Base-by-base conservation (phyloP, 2,888 invertebrate genomes). In the Tetragonisca angustula region DNA sequence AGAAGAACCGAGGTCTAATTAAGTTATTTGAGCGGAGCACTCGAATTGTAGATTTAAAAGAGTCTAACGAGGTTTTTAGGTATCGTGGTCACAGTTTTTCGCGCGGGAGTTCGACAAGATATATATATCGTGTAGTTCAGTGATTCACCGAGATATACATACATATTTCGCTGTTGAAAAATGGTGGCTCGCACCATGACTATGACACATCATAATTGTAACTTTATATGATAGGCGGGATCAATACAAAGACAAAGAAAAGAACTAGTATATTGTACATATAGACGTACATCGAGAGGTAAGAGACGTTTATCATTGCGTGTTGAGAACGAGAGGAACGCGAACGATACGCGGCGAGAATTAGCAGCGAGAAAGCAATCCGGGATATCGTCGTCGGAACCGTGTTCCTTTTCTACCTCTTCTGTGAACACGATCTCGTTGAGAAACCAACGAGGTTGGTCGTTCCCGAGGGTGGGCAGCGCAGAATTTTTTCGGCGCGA, bases 171-270 rank as follows among this genome's bases (percentile, higher is more conserved):
- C 82, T 81, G 86, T 87, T 86, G 85, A 81, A 79, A 61, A 79
- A 81, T 84, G 85, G 83, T 86, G 78, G 81, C 85, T 89, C 88
- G 75, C 70, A 91, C 88, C 91, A 91, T 86, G 67, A 91, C 91
- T 92, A 92, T 90, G 93, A 93, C 92, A 93, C 93, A 93, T 93
- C 93, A 93, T 93, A 92, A 91, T 88, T 90, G 88, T 94, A 93
- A 94, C 89, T 92, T 91, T 92, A 92, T 91, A 92, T 91, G 91
- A 91, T 93, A 93, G 91, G 92, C 88, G 93, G 93, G 93, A 94
- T 93, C 93, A 93, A 94, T 92, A 89, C 75, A 83, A 83, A 83
- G 67, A 80, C 71, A 83, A 76, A 81, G n/a, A 80, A 73, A 81
- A 59, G 72, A 76, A 72, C 85, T 91, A 92, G 90, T 81, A 89